These are phyloP conservation scores for Spinus pinus DNA, from an alignment of 2,797 vertebrate species.

Conservation along the genomic window DNA sequence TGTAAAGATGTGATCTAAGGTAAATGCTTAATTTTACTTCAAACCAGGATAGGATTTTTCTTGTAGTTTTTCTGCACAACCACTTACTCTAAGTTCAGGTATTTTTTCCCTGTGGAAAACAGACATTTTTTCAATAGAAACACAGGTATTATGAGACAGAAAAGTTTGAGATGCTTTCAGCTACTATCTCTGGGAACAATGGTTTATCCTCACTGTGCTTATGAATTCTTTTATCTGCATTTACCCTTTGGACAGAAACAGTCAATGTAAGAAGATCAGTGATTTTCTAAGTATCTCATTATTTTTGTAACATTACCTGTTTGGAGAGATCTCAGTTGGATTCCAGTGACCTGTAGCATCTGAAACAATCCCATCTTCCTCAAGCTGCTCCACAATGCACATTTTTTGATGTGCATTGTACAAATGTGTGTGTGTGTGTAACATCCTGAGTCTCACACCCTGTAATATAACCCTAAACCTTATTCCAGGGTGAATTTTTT, in stretches of 20 bases:
- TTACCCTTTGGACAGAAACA: neutral
- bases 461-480: rapidly evolving
- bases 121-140: neutral
- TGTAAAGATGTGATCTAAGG: neutral
- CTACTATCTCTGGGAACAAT: neutral
- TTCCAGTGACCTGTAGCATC: neutral
- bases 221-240: neutral
- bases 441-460: neutral
- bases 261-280: neutral
- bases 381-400: neutral
- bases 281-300: neutral
- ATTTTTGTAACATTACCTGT: neutral
- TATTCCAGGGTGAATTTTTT: neutral
- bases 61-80: neutral
- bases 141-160: neutral
- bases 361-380: neutral
- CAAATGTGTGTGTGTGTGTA: neutral
- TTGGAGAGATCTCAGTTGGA: neutral
- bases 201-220: neutral
- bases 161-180: neutral
- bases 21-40: neutral
- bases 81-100: neutral
- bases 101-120: neutral
- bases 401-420: too few relatives aligned
- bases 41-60: neutral